phyloP scores from a whole-genome alignment of 1,140 invertebrate genomes.

The Hylaeus anthracinus region DNA sequence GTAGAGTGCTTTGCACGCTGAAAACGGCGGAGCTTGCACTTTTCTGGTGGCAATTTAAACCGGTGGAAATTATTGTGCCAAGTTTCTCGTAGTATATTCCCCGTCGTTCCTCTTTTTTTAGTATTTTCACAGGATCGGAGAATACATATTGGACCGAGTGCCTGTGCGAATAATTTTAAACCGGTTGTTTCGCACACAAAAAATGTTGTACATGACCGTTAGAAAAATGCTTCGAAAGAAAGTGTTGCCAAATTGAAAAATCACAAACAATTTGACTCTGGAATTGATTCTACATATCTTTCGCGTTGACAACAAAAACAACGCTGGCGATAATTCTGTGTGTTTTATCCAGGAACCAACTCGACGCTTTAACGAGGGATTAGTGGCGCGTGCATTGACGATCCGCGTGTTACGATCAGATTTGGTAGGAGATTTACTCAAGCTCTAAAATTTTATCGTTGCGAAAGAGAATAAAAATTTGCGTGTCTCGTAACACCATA shows the following conservation, averaged over 20 bases:
- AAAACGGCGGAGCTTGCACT: neutral
- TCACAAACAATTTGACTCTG: too few relatives aligned
- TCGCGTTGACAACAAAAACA: too few relatives aligned
- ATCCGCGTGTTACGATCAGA: neutral
- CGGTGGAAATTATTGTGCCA: slow-evolving; percentile 11
- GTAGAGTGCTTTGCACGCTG: neutral
- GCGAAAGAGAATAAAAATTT: neutral
- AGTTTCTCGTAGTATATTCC: neutral
- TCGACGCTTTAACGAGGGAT: too few relatives aligned
- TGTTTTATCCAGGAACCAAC: too few relatives aligned
- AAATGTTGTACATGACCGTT: neutral
- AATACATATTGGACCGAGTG: neutral
- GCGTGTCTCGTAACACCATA: too few relatives aligned
- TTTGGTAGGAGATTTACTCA: neutral
- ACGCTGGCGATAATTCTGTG: too few relatives aligned
- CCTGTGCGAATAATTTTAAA: neutral
- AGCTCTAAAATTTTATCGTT: neutral
- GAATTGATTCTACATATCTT: too few relatives aligned
- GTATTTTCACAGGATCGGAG: neutral
- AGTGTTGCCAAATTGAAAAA: too few relatives aligned
- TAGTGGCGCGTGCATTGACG: too few relatives aligned
- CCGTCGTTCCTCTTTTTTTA: neutral
- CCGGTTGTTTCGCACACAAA: neutral
- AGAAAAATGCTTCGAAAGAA: neutral
- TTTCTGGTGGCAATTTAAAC: neutral